Evolutionary conservation across 1,140 invertebrate species (phyloP).

Genomic region (Cryptotermes secundus): DNA sequence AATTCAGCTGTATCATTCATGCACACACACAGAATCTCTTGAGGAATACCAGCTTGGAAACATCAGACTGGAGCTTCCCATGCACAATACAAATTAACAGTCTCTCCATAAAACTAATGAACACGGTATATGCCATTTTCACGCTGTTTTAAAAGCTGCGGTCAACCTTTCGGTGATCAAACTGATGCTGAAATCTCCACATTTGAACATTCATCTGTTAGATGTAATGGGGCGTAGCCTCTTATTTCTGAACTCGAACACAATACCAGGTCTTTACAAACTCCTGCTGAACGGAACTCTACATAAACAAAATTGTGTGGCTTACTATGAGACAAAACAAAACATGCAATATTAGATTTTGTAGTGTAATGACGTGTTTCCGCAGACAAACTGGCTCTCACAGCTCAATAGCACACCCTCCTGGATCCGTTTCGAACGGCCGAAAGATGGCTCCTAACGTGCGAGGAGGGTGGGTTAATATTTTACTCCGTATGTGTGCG

Average conservation of each 20-base stretch:
- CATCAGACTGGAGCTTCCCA: neutral
- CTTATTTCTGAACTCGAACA: neutral
- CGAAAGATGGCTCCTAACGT: neutral
- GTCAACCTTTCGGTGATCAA: neutral
- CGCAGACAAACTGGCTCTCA: neutral
- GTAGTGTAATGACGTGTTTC: neutral
- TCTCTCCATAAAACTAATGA: neutral
- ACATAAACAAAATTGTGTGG: neutral
- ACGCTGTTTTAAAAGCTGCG: neutral
- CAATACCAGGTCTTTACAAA: neutral
- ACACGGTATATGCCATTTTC: neutral
- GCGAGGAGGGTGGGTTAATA: no score
- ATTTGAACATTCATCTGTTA: neutral
- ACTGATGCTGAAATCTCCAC: neutral
- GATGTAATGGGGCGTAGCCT: neutral
- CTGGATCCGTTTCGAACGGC: neutral
- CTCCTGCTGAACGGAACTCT: neutral
- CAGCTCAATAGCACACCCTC: neutral
- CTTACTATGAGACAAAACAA: neutral
- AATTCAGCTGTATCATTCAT: neutral
- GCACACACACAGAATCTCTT: neutral
- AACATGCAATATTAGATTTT: neutral
- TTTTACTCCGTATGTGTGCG: no score
- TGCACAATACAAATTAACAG: neutral
- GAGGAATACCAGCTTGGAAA: neutral